These are phyloP conservation scores for Conopomorpha cramerella DNA, from an alignment of 1,140 invertebrate genomes.

Conservation along the genomic window DNA sequence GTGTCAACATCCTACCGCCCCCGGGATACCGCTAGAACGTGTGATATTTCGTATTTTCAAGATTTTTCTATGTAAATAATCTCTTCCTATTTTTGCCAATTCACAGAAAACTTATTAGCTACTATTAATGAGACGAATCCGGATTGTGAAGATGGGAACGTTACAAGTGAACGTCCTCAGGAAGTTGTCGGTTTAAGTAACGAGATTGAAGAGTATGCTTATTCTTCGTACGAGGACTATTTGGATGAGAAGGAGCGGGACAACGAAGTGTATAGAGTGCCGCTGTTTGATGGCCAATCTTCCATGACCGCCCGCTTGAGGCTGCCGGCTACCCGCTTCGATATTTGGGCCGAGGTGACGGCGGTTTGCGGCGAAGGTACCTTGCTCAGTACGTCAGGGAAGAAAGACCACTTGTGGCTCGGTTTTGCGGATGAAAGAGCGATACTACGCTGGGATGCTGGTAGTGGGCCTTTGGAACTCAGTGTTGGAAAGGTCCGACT, in stretches of 20 bases:
- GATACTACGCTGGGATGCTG: constrained; percentile 38
- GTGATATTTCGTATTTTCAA: too few relatives aligned
- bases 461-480: constrained; percentile 32
- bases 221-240: constrained; percentile 37
- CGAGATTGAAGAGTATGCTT: constrained; percentile 37
- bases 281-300: constrained; percentile 39
- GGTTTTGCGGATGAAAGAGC: constrained; percentile 31
- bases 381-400: constrained; percentile 37
- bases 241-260: constrained; percentile 16
- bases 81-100: constrained; percentile 12
- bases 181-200: too few relatives aligned
- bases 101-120: constrained; percentile 41
- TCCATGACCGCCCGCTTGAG: constrained; percentile 28
- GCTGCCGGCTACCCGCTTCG: constrained; percentile 41
- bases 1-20: constrained; percentile 40
- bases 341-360: constrained; percentile 50
- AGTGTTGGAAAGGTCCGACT: constrained; percentile 29
- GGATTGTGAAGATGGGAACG: too few relatives aligned
- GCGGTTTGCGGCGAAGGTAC: constrained; percentile 36
- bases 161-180: too few relatives aligned
- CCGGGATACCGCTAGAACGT: constrained; percentile 40
- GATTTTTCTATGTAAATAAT: too few relatives aligned
- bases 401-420: constrained; percentile 45
- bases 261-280: constrained; percentile 28
- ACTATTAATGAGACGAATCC: too few relatives aligned